phyloP scores from a whole-genome alignment of 1,140 invertebrate genomes.

The Phenacoccus solenopsis region DNA sequence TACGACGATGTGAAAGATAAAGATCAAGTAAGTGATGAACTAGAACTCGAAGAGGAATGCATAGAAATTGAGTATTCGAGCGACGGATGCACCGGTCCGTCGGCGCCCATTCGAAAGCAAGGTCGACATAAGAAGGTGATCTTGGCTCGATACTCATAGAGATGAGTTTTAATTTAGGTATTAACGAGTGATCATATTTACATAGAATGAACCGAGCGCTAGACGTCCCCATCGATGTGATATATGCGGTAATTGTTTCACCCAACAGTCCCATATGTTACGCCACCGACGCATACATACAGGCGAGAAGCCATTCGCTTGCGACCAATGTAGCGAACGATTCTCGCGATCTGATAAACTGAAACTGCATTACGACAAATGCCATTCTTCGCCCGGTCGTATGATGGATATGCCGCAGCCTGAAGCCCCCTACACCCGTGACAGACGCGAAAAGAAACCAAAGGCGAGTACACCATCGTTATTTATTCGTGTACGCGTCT shows the following conservation, averaged over 20 bases:
- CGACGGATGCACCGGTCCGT: too few species aligned
- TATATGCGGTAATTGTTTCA: conserved; percentile 28
- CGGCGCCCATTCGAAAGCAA: too few species aligned
- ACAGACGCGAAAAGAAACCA: not conserved
- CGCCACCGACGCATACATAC: conserved; percentile 39
- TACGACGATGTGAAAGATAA: not conserved
- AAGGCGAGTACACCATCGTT: not conserved
- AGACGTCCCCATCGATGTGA: conserved; percentile 26
- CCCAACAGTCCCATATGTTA: conserved; percentile 26
- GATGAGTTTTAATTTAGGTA: not conserved
- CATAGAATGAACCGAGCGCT: not conserved
- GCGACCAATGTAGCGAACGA: conserved; percentile 49
- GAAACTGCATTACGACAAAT: not conserved
- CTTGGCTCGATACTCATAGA: not conserved
- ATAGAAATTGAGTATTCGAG: too few species aligned
- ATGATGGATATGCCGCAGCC: not conserved
- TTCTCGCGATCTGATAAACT: conserved; percentile 37
- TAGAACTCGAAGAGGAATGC: too few species aligned
- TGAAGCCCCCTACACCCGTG: not conserved
- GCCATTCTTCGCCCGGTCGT: not conserved
- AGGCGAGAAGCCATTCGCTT: conserved; percentile 54
- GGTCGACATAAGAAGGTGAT: too few species aligned
- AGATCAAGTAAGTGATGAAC: too few species aligned
- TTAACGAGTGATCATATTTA: not conserved
- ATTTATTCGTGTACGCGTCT: too few species aligned